These are phyloP conservation scores for Drosophila nannoptera DNA, from an alignment of 1,140 invertebrate species.

Conservation along the genomic window DNA sequence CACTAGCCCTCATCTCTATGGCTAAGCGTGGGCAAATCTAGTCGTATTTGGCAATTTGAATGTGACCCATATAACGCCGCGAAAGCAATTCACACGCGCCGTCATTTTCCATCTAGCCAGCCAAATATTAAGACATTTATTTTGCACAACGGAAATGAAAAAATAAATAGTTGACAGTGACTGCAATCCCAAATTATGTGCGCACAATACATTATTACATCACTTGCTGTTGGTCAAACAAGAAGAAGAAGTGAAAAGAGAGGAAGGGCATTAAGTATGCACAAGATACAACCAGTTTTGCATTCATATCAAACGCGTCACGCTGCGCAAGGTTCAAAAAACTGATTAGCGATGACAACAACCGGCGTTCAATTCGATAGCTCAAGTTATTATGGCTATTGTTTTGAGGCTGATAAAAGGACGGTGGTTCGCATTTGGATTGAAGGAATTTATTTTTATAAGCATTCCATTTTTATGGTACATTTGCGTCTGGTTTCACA, in stretches of 20 bases:
- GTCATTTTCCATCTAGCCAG: slow-evolving; percentile 16
- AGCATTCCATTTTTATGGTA: slow-evolving; percentile 22
- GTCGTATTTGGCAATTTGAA: slow-evolving; percentile 34
- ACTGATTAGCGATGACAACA: slow-evolving; percentile 43
- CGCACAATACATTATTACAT: slow-evolving; percentile 52
- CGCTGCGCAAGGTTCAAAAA: slow-evolving; percentile 57
- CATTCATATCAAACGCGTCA: slow-evolving; percentile 36
- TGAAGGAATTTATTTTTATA: slow-evolving; percentile 7
- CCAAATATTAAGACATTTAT: slow-evolving; percentile 41
- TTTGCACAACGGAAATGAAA: slow-evolving; percentile 59
- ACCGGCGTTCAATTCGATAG: slow-evolving; percentile 44
- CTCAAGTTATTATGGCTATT: slow-evolving; percentile 24
- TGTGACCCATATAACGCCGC: slow-evolving; percentile 47
- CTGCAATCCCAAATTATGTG: slow-evolving; percentile 44
- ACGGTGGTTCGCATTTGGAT: slow-evolving; percentile 11
- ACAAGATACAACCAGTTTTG: slow-evolving; percentile 58
- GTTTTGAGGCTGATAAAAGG: slow-evolving; percentile 8
- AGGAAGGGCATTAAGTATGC: slow-evolving; percentile 47
- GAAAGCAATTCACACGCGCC: slow-evolving; percentile 53
- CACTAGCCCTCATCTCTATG: too few relatives aligned
- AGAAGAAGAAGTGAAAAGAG: slow-evolving; percentile 34
- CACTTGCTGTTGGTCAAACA: slow-evolving; percentile 51
- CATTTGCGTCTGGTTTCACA: slow-evolving; percentile 50
- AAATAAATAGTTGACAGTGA: slow-evolving; percentile 13
- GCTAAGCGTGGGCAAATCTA: neutral